Evolutionary conservation across 2,888 invertebrate species (phyloP), one percentile per base, ranked within the genome.

Genomic region (Lapara coniferarum): DNA sequence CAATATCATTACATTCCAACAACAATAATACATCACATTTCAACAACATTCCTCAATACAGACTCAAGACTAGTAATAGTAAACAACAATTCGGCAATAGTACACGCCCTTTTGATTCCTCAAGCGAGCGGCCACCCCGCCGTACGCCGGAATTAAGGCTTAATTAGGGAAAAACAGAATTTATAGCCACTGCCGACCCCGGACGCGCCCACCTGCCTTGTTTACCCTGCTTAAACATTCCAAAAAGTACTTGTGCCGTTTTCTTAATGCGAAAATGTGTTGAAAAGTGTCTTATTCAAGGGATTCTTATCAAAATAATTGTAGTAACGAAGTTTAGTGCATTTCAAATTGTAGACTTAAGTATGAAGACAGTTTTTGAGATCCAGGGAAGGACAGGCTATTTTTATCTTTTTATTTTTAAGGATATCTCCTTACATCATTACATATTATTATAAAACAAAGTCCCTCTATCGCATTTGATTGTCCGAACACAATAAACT

Each of bases 111-210:
- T 63, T 63, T 63, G 63, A 63, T 63, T 63, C 53, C 66, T 66
- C 52, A 52, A 66, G 30, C 66, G 19, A 46, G 63, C 63, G 66
- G 66, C 66, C 53, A 19, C 66, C 58, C 37, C 69, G 70, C 77
- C 76, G 74, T 71, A 71, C 73, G 72, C 78, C 77, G 83, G 88
- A 89, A 89, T 89, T 89, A 90, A 88, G 86, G 88, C 89, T 91
- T 92, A 92, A 92, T 92, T 92, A 92, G 91, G 89, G 90, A 90
- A 92, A 92, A 92, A 91, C 89, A 84, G 89, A 90, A 92, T 92
- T 92, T 92, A 92, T 91, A 83, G 87, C 85, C 80, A 77, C 77
- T 76, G 81, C 86, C 81, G 85, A 88, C 88, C 85, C 88, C 86
- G 82, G 78, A 79, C 79, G 77, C 73, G 77, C 83, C 59, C 85